Conservation (phyloP, 2,113 vertebrate species). For the Tricholaema leucomelas region DNA sequence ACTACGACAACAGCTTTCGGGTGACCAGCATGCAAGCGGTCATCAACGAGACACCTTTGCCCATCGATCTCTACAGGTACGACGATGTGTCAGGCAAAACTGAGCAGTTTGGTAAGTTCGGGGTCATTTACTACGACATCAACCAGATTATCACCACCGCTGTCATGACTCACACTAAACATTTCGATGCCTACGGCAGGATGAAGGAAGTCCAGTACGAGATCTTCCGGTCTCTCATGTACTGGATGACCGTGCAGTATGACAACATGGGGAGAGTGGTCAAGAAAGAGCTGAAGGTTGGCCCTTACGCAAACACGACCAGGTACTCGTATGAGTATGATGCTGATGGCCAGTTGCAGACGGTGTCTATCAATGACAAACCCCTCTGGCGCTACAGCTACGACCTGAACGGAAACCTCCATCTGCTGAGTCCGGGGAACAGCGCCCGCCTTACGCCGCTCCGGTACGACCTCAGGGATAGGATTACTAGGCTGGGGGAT, state of each 20-base stretch:
- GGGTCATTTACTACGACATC: constrained; percentile 97
- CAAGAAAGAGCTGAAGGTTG: constrained; percentile 95
- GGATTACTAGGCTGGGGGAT: constrained; percentile 93
- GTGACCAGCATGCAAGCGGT: constrained; percentile 99
- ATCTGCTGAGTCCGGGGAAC: constrained; percentile 93
- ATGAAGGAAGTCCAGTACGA: constrained; percentile 98
- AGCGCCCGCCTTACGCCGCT: constrained; percentile 93
- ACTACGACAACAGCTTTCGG: constrained; percentile 98
- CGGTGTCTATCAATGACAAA: constrained; percentile 95
- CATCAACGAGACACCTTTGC: constrained; percentile 95
- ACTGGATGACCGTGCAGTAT: constrained; percentile 98
- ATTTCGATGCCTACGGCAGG: constrained; percentile 95
- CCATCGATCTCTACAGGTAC: constrained; percentile 95
- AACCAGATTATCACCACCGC: constrained; percentile 98
- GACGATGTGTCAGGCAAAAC: constrained; percentile 97
- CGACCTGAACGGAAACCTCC: constrained; percentile 95
- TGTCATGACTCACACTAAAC: constrained; percentile 98
- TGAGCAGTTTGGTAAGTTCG: constrained; percentile 98
- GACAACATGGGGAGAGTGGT: constrained; percentile 99
- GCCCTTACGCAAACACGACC: constrained; percentile 97
- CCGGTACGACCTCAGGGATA: constrained; percentile 91
- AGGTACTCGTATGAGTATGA: constrained; percentile 97
- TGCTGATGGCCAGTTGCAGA: constrained; percentile 92
- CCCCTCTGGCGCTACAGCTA: constrained; percentile 97
- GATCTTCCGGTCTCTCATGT: constrained; percentile 98